Percentiles rank a stretch among this genome's conserved stretches.
phyloP scores from a whole-genome alignment of 2,113 vertebrate genomes.

The Oophaga pumilio region DNA sequence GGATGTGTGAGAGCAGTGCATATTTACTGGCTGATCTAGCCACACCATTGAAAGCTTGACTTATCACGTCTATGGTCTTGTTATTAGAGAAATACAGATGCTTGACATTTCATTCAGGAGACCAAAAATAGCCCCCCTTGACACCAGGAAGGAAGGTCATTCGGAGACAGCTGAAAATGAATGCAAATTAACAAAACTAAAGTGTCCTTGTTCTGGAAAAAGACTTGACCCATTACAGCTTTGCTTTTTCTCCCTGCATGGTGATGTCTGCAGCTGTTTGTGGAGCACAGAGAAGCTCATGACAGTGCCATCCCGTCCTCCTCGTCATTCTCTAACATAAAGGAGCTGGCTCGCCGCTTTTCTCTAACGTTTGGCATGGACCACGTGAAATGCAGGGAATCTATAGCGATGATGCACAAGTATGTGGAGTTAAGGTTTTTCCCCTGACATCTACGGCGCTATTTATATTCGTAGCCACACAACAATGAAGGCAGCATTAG shows the following conservation, averaged over 20 bases:
- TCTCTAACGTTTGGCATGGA: constrained; percentile 87
- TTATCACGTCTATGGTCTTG: constrained; percentile 22
- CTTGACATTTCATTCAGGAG: constrained; percentile 24
- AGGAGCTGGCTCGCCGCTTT: constrained; percentile 87
- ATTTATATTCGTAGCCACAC: constrained; percentile 16
- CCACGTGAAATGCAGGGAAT: constrained; percentile 84
- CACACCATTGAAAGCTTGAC: constrained; percentile 36
- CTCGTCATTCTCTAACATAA: constrained; percentile 84
- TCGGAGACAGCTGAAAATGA: constrained; percentile 49
- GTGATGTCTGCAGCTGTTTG: constrained; percentile 75
- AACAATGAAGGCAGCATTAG: constrained; percentile 12
- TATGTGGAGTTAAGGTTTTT: constrained; percentile 64
- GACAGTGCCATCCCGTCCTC: constrained; percentile 66
- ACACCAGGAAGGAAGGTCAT: constrained; percentile 24
- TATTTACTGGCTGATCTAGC: constrained; percentile 16
- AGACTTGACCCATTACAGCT: constrained; percentile 39
- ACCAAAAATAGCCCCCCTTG: constrained; percentile 28
- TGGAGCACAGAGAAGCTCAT: constrained; percentile 75
- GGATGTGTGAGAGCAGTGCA: constrained; percentile 21
- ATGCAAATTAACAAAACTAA: constrained; percentile 44
- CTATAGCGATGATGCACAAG: constrained; percentile 90
- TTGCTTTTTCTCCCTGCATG: constrained; percentile 28
- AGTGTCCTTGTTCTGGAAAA: constrained; percentile 51
- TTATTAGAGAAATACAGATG: constrained; percentile 41
- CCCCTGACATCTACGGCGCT: neutral